Conservation (phyloP, 2,888 invertebrate species). For the Stenichneumon culpator region DNA sequence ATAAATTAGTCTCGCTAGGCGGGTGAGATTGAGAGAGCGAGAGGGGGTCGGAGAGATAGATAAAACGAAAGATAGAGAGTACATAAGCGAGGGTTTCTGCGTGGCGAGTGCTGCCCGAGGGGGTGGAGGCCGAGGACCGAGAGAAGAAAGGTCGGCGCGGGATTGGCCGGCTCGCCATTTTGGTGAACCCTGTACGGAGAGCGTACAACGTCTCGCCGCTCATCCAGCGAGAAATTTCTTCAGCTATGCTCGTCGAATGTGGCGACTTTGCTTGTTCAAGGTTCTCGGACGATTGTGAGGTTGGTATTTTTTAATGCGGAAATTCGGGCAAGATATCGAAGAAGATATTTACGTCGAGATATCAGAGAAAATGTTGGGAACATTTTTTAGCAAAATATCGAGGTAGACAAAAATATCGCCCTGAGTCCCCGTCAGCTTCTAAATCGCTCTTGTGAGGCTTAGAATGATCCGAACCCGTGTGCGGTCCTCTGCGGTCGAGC, state of each 20-base stretch:
- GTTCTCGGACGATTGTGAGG: not conserved
- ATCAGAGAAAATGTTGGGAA: too few relatives aligned
- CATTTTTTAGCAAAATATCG: too few relatives aligned
- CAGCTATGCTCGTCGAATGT: constrained; percentile 16
- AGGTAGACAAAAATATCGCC: too few relatives aligned
- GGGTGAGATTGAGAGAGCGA: constrained; percentile 55
- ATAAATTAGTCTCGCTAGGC: constrained; percentile 81
- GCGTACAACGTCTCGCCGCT: constrained; percentile 50
- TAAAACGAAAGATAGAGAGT: constrained; percentile 60
- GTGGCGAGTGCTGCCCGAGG: constrained; percentile 66
- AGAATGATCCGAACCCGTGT: too few relatives aligned
- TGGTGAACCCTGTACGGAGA: constrained; percentile 79
- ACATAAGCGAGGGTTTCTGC: constrained; percentile 56
- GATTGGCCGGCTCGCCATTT: constrained; percentile 81
- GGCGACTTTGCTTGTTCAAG: not conserved
- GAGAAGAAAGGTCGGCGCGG: constrained; percentile 69
- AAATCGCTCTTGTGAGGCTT: too few relatives aligned
- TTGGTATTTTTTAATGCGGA: constrained; percentile 3
- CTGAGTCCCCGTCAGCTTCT: too few relatives aligned
- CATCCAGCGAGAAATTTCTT: constrained; percentile 49
- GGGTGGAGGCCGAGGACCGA: constrained; percentile 67
- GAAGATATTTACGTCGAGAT: too few relatives aligned
- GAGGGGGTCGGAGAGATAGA: constrained; percentile 42
- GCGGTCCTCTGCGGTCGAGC: too few relatives aligned
- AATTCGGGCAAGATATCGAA: too few relatives aligned